phyloP scores from a whole-genome alignment of 1,140 invertebrate species.

The Scaptomyza montana region DNA sequence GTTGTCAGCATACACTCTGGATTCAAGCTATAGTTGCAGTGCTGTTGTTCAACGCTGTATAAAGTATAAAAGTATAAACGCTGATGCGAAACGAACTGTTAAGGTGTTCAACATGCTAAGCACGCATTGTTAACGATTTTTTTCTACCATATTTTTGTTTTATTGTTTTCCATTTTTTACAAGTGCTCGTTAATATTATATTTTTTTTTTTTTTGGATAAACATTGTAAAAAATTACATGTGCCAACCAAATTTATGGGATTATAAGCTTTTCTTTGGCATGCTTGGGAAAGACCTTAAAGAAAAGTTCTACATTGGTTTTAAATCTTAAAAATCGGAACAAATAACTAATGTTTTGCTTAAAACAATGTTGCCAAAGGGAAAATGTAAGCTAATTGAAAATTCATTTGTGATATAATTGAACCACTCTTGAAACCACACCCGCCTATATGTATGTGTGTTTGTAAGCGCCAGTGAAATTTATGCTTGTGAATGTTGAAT shows the following conservation, averaged over 20 bases:
- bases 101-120: constrained; percentile 10
- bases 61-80: too few relatives aligned
- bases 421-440: too few relatives aligned
- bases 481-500: constrained; percentile 75
- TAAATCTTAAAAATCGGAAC: neutral
- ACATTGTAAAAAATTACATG: constrained; percentile 36
- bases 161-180: constrained; percentile 18
- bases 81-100: neutral
- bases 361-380: constrained; percentile 52
- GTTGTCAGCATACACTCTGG: constrained; percentile 97
- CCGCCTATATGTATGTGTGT: too few relatives aligned
- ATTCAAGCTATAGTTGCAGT: constrained; percentile 88
- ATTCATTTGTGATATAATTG: constrained; percentile 67
- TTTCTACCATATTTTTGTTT: neutral
- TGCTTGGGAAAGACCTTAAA: constrained; percentile 65
- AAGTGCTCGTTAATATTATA: constrained; percentile 33
- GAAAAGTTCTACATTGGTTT: neutral
- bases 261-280: constrained; percentile 27
- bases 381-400: constrained; percentile 66
- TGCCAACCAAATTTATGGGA: constrained; percentile 29
- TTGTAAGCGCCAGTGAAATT: constrained; percentile 71
- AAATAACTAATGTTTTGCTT: constrained; percentile 9
- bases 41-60: too few relatives aligned
- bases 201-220: constrained; percentile 32
- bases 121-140: constrained; percentile 36